Base-by-base conservation (phyloP, 2,888 invertebrate genomes). In the Papilio gigon region DNA sequence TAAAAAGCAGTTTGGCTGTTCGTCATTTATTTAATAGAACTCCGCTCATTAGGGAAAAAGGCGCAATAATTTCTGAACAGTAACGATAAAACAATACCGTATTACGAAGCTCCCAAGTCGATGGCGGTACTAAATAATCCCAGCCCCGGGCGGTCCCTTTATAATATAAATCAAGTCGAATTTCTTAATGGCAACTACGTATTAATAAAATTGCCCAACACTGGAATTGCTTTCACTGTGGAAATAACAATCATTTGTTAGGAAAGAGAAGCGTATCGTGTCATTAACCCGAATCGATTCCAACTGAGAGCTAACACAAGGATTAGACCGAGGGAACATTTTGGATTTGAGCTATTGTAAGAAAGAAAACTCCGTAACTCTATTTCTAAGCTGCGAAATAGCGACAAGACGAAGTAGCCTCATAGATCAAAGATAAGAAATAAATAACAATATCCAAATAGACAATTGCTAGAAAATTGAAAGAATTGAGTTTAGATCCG, bases 201-300 rank as follows among this genome's bases (percentile, higher is more conserved):
- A 59, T 64, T 68, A 64, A 68, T 68, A 68, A 68, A 59, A 68
- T 68, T 64, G 58, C 27, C 59, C 44, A 68, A 68, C 59, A 68
- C 47, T 50, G 58, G 37, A 64, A 64, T 64, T 64, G 58, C 27
- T 59, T 47, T 27, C 68, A 60, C 35, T 25, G 35, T 47, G n/a
- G 64, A 68, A 59, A 68, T 59, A 64, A 68, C 44, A 59, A 64
- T 68, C 56, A 33, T 63, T 61, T 30, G 64, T 60, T 27, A 27
- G 20, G 25, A 64, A 64, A 25, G 53, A 44, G 53, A 56, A 27
- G 37, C 22, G 68, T 33, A 30, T 63, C 56, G 27, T 63, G 56
- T 63, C 67, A 42, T 58, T 58, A 35, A 59, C 58, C 35, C 20
- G 33, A 53, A 42, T 50, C 22, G 56, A 62, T 20, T 56, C 42